A percentile compares a stretch with the other conserved stretches of the same genome.
phyloP scores from a whole-genome alignment of 2,888 invertebrate genomes.

The Glaucopsyche alexis region DNA sequence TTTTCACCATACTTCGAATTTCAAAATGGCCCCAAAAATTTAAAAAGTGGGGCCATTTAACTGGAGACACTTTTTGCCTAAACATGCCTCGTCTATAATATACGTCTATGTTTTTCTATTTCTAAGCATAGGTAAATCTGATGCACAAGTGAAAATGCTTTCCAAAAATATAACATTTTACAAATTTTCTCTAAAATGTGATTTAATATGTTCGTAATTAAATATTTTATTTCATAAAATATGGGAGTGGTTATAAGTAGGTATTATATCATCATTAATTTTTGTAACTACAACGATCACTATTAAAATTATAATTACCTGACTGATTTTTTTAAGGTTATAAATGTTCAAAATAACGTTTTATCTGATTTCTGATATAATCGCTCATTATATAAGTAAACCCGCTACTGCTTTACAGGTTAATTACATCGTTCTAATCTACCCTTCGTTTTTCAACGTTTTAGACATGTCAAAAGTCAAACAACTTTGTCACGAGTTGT shows the following conservation, averaged over 20 bases:
- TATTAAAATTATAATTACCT: neutral
- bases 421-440: conserved; percentile 1
- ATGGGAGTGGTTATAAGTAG: no score
- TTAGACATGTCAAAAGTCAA: neutral
- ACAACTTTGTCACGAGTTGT: neutral
- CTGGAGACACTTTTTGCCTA: no score
- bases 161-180: no score
- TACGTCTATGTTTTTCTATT: no score
- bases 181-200: no score
- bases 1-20: no score
- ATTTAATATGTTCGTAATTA: no score
- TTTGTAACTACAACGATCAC: neutral
- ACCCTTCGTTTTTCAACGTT: neutral
- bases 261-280: neutral
- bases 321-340: neutral
- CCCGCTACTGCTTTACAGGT: neutral
- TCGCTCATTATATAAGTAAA: neutral
- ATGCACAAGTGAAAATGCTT: neutral
- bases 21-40: no score
- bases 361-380: conserved; percentile 9
- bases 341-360: neutral
- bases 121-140: conserved; percentile 2
- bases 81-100: no score
- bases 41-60: no score
- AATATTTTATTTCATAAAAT: no score